Percentiles rank a stretch among this genome's conserved stretches.
Evolutionary conservation across 2,797 vertebrate species (phyloP).

Genomic region (Selene dorsalis): DNA sequence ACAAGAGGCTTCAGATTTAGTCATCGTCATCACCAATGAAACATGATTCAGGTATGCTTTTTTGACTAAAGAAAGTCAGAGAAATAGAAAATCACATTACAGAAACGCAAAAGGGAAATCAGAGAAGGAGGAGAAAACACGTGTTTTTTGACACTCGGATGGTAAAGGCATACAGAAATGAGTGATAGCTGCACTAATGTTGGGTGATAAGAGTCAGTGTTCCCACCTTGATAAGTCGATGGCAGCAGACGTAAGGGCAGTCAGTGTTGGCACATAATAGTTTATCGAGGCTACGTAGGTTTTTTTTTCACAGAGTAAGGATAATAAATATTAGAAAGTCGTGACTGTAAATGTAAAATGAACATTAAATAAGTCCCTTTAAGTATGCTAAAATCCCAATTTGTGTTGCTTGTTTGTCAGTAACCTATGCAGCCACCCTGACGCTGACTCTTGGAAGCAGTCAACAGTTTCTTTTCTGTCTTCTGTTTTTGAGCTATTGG

Average conservation of each 20-base stretch:
- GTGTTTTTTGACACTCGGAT: not conserved
- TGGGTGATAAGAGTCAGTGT: not conserved
- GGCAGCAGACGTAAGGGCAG: too few species aligned
- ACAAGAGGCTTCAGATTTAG: constrained; percentile 7
- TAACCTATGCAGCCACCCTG: not conserved
- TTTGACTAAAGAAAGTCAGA: not conserved
- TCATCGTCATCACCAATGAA: constrained; percentile 18
- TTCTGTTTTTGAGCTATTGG: too few species aligned
- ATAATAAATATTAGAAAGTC: not conserved
- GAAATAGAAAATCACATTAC: too few species aligned
- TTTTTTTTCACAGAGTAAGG: not conserved
- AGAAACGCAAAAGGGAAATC: too few species aligned
- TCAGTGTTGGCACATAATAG: too few species aligned
- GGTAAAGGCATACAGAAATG: not conserved
- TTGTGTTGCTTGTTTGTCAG: not conserved
- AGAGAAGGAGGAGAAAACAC: not conserved
- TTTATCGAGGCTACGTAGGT: not conserved
- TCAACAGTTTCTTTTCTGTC: too few species aligned
- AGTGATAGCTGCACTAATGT: not conserved
- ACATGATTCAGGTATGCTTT: not conserved
- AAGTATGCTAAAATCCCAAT: not conserved
- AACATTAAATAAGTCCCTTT: not conserved
- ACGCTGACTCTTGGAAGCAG: too few species aligned
- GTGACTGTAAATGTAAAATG: too few species aligned
- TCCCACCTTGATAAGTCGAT: too few species aligned